Conservation (phyloP, 2,797 vertebrate species). For the Lepilemur ruficaudatus region DNA sequence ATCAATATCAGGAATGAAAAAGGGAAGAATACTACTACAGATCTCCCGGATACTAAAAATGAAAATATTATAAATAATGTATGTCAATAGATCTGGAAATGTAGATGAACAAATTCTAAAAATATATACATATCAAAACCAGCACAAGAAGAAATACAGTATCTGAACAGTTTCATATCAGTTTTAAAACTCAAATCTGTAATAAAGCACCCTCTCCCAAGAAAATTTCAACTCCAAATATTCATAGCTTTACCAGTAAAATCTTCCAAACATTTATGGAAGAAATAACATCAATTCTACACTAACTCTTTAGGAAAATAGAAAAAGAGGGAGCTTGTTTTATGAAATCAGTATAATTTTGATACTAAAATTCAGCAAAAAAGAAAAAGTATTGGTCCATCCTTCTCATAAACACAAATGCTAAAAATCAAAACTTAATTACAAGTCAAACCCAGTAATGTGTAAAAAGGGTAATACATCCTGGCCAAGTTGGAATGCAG, state of each 20-base stretch:
- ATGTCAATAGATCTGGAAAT: not conserved
- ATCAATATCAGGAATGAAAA: not conserved
- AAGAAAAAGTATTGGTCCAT: not conserved
- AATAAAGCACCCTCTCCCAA: not conserved
- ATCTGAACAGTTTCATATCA: not conserved
- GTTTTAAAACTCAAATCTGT: not conserved
- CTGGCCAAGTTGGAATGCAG: not conserved
- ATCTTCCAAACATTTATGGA: not conserved
- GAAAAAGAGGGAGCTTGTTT: not conserved
- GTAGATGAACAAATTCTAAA: not conserved
- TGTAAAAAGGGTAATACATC: not conserved
- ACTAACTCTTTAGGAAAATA: not conserved
- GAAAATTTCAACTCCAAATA: not conserved
- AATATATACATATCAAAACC: not conserved
- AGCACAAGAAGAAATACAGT: not conserved
- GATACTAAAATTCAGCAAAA: not conserved
- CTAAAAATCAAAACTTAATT: not conserved
- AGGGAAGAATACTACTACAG: not conserved
- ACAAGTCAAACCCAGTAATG: not conserved
- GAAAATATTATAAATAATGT: not conserved
- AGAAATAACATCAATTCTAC: not conserved
- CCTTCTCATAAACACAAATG: not conserved
- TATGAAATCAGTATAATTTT: not conserved
- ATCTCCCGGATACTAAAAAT: not conserved
- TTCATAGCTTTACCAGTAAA: not conserved